A percentile compares a stretch with the other conserved stretches of the same genome.
These are phyloP conservation scores for Chloroclysta siterata DNA, from an alignment of 2,888 invertebrate species.

Conservation along the genomic window DNA sequence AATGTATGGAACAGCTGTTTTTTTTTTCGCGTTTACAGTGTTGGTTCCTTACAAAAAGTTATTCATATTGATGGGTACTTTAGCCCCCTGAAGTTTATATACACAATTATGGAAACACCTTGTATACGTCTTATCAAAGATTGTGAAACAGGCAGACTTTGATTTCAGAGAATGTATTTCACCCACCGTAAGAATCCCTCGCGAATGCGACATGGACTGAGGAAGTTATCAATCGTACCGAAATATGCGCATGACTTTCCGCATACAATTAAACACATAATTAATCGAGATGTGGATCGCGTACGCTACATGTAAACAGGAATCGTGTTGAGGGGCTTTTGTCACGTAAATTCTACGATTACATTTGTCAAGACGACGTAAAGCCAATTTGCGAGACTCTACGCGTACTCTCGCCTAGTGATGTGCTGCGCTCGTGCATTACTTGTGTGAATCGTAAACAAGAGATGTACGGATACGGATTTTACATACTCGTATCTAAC, in stretches of 20 bases:
- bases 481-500: too few relatives aligned
- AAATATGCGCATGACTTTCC: constrained; percentile 1
- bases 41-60: too few relatives aligned
- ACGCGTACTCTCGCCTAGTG: constrained; percentile 8
- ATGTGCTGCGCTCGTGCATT: not conserved
- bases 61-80: too few relatives aligned
- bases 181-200: too few relatives aligned
- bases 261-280: constrained; percentile 27
- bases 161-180: too few relatives aligned
- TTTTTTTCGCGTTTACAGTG: too few relatives aligned
- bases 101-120: too few relatives aligned
- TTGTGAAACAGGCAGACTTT: too few relatives aligned
- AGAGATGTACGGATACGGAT: constrained; percentile 7
- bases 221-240: not conserved
- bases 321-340: constrained; percentile 52
- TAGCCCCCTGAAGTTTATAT: too few relatives aligned
- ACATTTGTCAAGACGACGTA: constrained; percentile 66
- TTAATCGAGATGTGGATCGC: constrained; percentile 30
- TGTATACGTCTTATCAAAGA: too few relatives aligned
- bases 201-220: not conserved
- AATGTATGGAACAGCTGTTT: too few relatives aligned
- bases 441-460: not conserved
- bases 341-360: constrained; percentile 67
- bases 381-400: constrained; percentile 58
- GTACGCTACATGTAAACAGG: constrained; percentile 48